Evolutionary conservation across 2,113 vertebrate genomes (phyloP), one percentile per base, ranked within the genome.

Genomic region (Ictidomys tridecemlineatus): DNA sequence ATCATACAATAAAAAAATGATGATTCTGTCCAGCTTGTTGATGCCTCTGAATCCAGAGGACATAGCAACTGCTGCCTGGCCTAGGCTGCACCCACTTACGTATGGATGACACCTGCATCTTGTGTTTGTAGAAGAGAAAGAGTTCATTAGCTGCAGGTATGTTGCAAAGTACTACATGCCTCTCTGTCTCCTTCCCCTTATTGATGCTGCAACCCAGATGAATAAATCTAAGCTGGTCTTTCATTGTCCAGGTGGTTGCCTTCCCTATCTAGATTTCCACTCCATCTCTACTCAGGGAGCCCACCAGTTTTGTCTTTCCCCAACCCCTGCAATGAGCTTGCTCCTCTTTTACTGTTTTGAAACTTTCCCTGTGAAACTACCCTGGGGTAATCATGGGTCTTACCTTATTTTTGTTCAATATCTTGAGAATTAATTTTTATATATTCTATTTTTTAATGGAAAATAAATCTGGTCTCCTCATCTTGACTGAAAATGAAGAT

Each of bases 221-320:
- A 92, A 63, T 86, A 84, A 86, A 82, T 92, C 63, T 63, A 92
- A 20, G 8, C 53, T 30, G 32, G 48, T 92, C 45, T 85, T 94
- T 95, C 72, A n/a, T 34, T 74, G 32, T 42, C 37, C 37, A n/a
- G 16, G 14, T 65, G 63, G 91, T 34, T 26, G 6, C n/a, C 4
- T 61, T 13, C 22, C 58, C 13, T 67, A 26, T 45, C 51, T 45
- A 34, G 72, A 80, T 1, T 74, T 89, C 28, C n/a, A 14, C 8
- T 86, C 45, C 8, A 51, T 42, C 26, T 93, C 24, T 28, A 67
- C 37, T 85, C 20, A 70, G 30, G 61, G 20, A 70, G 9, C 3
- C 20, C 58, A 34, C 26, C 26, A 76, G 17, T 30, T 89, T 79
- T 78, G 2, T 42, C 12, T 84, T 30, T 3, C 14, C 34, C 30